Conservation (phyloP, 1,140 invertebrate genomes). For the Drosophila neocordata region DNA sequence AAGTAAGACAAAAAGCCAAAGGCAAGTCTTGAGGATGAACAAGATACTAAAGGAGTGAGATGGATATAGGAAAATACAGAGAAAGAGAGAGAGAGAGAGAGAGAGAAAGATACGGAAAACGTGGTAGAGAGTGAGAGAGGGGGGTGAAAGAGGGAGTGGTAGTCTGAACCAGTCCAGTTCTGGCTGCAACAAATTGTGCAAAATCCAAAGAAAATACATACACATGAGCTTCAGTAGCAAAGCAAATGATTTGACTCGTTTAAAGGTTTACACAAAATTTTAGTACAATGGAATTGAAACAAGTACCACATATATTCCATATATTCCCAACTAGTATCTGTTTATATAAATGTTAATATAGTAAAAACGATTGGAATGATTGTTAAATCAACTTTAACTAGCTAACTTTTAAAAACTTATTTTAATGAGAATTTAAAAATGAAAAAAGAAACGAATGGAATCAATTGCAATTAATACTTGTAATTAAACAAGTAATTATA, state of each 20-base stretch:
- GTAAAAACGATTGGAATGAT: no score
- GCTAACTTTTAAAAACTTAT: no score
- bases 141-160: not conserved
- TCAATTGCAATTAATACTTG: no score
- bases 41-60: not conserved
- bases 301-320: not conserved
- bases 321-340: no score
- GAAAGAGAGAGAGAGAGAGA: not conserved
- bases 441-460: no score
- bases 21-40: conserved; percentile 17
- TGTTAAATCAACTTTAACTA: no score
- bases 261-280: not conserved
- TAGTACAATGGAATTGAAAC: not conserved
- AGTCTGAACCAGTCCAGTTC: conserved; percentile 4
- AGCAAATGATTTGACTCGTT: not conserved
- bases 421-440: no score
- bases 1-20: conserved; percentile 18
- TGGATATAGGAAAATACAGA: not conserved
- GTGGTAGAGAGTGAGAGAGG: not conserved
- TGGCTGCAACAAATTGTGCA: not conserved
- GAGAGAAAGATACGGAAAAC: not conserved
- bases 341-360: no score
- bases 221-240: not conserved
- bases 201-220: conserved; percentile 3
- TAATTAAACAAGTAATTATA: no score